Evolutionary conservation across 1,140 invertebrate species (phyloP), one percentile per base, ranked within the genome.

Genomic region (Drosophila virilis): DNA sequence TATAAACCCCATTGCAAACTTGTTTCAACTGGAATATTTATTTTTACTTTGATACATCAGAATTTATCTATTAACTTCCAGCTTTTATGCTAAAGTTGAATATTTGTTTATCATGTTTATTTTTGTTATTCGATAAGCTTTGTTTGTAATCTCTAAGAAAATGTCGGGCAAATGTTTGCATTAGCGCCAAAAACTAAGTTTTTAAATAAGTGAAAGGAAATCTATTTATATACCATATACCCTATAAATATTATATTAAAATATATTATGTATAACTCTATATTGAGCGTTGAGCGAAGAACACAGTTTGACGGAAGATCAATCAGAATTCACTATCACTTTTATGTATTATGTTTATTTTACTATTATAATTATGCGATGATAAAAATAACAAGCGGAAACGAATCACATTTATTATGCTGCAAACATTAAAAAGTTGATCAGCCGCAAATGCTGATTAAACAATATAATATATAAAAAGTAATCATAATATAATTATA

Each of bases 321-420:
- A 57, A 37, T n/a, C 37, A 43, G 40, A 75, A 60, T 74, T 74
- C 57, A 69, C 51, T 69, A 75, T 69, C 58, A 69, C 80, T 84
- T 80, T 75, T 86, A 85, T 81, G 62, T 81, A 80, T 81, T 85
- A 84, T 75, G 77, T 84, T 84, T 85, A 84, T 80, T 84, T 52
- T 77, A 85, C 69, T 75, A 58, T 69, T 70, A 75, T 65, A 42
- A 80, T 80, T 70, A 77, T 71, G 73, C 58, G 67, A 68, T 80
- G 64, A 83, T 77, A 67, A 65, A 65, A 52, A 48, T 70, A 85
- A 77, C 69, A 43, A 70, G 13, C 43, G 70, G 70, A 84, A 77
- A 77, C 59, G 66, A 84, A 80, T 78, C 80, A 83, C 80, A 83
- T 83, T 83, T 73, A 83, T 79, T 77, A 88, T 50, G 28, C 46